Evolutionary conservation across 2,797 vertebrate species (phyloP), one percentile per base, ranked within the genome.

Genomic region (Discoglossus pictus): DNA sequence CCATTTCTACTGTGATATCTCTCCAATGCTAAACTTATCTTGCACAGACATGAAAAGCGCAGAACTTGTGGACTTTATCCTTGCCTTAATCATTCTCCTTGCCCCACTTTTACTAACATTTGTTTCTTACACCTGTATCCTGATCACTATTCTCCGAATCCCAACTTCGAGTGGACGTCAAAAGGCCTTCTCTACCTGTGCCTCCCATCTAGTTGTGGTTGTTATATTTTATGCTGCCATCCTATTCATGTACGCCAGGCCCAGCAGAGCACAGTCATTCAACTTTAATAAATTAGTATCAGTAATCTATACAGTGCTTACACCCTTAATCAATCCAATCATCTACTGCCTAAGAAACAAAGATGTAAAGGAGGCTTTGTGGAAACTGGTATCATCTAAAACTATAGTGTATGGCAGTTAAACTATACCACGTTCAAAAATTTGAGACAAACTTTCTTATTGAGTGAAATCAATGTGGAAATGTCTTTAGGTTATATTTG

Each of bases 1-100:
- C 34, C 64, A 66, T 17, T 66, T 66, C 39, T 66, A 66, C 47
- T 66, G 64, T 48, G 64, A 66, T 38, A 55, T 66, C 12, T 66
- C 64, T 31, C 64, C 64, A 18, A 6, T 66, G 15, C 53, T 66
- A 9, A 66, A 67, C 20, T 44, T 67, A 6, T 35, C 54, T 38
- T 67, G 65, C 27, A 23, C 55, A 43, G 54, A 59, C 15, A 59
- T 51, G 54, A 59, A 15, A 35, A 24, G 34, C 25, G 31, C 54
- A 9, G 65, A 67, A 31, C 34, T 60, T 21, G 65, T 67, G 40
- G 65, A 67, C 18, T 67, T 67, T 43, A 15, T 67, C n/a, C 65
- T 67, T 51, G 65, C 65, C 5, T 20, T 67, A 4, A 15, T 60
- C 15, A 67, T 67, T 27, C 65, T 67, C 7, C 25, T 67, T 18